Evolutionary conservation across 2,888 invertebrate species (phyloP), one percentile per base, ranked within the genome.

Genomic region (Nebria salina): DNA sequence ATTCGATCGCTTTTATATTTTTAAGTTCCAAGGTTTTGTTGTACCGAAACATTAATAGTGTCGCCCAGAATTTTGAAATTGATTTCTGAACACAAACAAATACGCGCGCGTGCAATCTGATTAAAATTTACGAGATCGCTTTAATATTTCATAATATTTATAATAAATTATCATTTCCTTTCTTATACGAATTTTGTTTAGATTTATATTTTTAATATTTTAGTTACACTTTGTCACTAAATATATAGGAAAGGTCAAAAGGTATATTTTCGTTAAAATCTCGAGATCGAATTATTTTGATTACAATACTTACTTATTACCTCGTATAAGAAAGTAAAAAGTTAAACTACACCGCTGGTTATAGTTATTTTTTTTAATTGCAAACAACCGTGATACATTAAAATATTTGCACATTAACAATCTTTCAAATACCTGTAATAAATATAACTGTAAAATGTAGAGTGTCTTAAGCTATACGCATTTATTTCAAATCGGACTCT

Each of bases 321-420:
- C 20, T 20, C 20, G 20, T 20, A 20, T 20, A 20, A 20, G 20
- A 20, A 20, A 20, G 5, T 34, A 34, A 34, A 34, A 34, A 34
- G 34, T 15, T 70, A 26, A 66, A 26, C 25, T 70, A 70, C 70
- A 34, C 25, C 70, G 15, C 70, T 70, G 70, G 70, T 34, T 25
- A 25, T 2, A 9, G 15, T 6, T 70, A 20, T 79, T 79, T 79
- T 79, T 79, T 79, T 79, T 79, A 79, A 79, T 79, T 74, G 75
- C 75, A 79, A 74, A 72, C 65, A 6, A 74, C 74, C 79, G 65
- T 68, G 74, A 25, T 25, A 43, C 79, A 79, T 79, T 79, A 79
- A 79, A 79, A 79, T 79, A 79, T 79, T 79, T 79, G 79, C 79
- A 79, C 68, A 79, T 74, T 73, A 74, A 79, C 74, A 74, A 73